phyloP scores from a whole-genome alignment of 2,888 invertebrate genomes.

The Dryadula phaetusa region DNA sequence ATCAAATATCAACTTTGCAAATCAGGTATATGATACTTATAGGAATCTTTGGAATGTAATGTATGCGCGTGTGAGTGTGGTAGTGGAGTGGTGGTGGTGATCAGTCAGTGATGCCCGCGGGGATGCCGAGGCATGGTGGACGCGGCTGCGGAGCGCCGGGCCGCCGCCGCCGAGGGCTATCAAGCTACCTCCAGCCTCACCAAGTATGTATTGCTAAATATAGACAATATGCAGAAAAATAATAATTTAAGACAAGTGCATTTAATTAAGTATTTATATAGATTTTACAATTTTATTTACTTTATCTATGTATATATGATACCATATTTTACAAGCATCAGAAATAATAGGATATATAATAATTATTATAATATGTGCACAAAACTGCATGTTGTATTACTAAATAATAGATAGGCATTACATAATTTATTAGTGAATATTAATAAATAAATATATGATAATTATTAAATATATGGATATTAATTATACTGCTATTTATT shows the following conservation, averaged over 20 bases:
- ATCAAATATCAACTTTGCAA: slow-evolving; percentile 28
- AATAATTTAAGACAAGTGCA: background rate
- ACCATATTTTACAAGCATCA: background rate
- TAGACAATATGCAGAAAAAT: slow-evolving; percentile 1
- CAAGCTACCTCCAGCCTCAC: slow-evolving; percentile 72
- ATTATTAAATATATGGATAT: no score
- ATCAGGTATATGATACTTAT: slow-evolving; percentile 47
- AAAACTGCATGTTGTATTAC: background rate
- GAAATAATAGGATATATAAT: no score
- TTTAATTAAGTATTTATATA: background rate
- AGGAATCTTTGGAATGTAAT: slow-evolving; percentile 55
- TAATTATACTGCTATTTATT: no score
- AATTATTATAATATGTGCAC: background rate
- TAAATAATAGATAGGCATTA: background rate
- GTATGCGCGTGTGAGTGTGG: slow-evolving; percentile 64
- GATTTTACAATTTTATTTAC: no score
- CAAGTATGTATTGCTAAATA: slow-evolving; percentile 66
- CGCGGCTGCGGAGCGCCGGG: slow-evolving; percentile 82
- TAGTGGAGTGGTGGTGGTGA: slow-evolving; percentile 66
- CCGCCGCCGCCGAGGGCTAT: slow-evolving; percentile 74
- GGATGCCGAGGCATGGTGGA: slow-evolving; percentile 84
- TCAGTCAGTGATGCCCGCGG: slow-evolving; percentile 78
- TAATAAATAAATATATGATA: no score
- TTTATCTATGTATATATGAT: background rate
- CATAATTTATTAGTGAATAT: no score